Evolutionary conservation across 2,113 vertebrate species (phyloP), one percentile per base, ranked within the genome.

Genomic region (Scomber japonicus): DNA sequence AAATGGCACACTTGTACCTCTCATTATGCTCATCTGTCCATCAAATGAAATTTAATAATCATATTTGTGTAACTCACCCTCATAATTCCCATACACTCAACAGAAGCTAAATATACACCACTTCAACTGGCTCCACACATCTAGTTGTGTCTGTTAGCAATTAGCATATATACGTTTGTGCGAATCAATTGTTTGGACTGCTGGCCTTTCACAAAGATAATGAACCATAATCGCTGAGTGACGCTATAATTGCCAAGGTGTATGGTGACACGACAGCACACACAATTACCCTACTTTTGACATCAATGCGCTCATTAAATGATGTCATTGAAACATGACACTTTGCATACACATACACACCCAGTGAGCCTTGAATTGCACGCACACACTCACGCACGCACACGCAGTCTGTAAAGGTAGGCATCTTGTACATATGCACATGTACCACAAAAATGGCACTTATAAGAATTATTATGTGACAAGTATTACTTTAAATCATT

Each of bases 141-240:
- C 69, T 67, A 61, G 80, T 85, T 84, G 85, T 89, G 86, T 90
- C 91, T 94, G 93, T 61, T 88, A 92, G 88, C 91, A 90, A 94
- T 94, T 93, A 93, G 86, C 74, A 65, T 75, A 80, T 40, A 40
- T 55, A 86, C 78, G 81, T 92, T 93, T 88, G 86, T 86, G 88
- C 78, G 53, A 88, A 55, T 74, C 85, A 85, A 86, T 91, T 93
- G 88, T 93, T 93, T 91, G 81, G 88, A 83, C 83, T 91, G 85
- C 85, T 61, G 76, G 62, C 83, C 80, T 82, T 79, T 91, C 74
- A 19, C 44, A 80, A 73, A 92, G 91, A 92, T 93, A 93, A 93
- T 94, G 86, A 92, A 73, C 85, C 88, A 89, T 94, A 94, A 93
- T 94, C 77, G 56, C 54, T 89, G 90, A 93, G 88, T 90, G 93